Percentiles rank a stretch among this genome's conserved stretches.
These are phyloP conservation scores for Hepsetus odoe DNA, from an alignment of 2,113 vertebrate genomes.

Conservation along the genomic window DNA sequence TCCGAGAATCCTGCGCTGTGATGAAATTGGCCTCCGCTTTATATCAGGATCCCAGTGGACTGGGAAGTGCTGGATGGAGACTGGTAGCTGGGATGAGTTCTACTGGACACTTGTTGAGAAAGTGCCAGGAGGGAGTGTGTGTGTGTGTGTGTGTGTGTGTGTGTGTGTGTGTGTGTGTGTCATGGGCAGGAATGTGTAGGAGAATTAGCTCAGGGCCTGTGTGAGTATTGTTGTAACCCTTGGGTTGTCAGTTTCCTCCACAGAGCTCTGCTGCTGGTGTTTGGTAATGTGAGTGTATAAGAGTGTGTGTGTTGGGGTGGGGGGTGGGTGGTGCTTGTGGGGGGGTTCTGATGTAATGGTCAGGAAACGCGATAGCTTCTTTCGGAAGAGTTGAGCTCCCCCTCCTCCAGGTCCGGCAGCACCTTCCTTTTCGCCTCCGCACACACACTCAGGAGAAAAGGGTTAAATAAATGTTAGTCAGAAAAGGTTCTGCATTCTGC, in stretches of 20 bases:
- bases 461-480: constrained; percentile 99
- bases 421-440: constrained; percentile 45
- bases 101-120: too few species aligned
- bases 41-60: constrained; percentile 17
- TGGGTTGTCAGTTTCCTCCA: constrained; percentile 4
- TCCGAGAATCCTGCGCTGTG: constrained; percentile 62
- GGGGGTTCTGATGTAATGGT: constrained; percentile 16
- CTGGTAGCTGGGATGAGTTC: constrained; percentile 11
- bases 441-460: constrained; percentile 83
- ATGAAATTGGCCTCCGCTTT: constrained; percentile 62
- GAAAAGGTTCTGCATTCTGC: constrained; percentile 94
- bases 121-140: too few species aligned
- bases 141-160: too few species aligned
- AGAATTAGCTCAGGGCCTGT: constrained; percentile 13
- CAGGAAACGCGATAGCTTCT: constrained; percentile 29
- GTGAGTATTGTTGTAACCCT: constrained; percentile 27
- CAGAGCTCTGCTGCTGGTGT: background rate
- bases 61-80: constrained; percentile 26
- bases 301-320: background rate
- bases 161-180: constrained; percentile 29
- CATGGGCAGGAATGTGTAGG: constrained; percentile 29
- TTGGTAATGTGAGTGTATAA: constrained; percentile 13
- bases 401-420: constrained; percentile 60
- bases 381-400: constrained; percentile 11
- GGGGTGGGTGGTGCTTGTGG: constrained; percentile 4